Evolutionary conservation across 2,797 vertebrate genomes (phyloP).

Genomic region (Chelmon rostratus): DNA sequence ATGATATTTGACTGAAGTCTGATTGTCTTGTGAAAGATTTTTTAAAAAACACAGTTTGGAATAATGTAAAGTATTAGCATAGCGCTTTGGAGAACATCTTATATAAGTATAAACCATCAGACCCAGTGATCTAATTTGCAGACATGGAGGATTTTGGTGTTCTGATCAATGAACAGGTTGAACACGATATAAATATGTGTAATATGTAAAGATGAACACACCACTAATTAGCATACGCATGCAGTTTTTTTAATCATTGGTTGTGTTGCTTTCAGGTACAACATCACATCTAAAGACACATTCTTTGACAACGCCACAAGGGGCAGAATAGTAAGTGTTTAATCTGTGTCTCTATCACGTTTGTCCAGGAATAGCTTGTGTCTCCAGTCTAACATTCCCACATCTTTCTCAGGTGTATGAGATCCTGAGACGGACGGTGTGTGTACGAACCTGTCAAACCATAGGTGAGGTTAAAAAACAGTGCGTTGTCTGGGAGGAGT

Average conservation of each 20-base stretch:
- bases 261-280: slow-evolving; percentile 87
- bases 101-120: no score
- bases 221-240: background rate
- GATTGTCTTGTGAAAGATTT: no score
- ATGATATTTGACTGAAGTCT: no score
- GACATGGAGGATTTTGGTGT: no score
- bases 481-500: background rate
- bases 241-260: background rate
- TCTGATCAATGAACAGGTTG: no score
- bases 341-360: fast-evolving
- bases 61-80: no score
- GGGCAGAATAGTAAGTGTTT: slow-evolving; percentile 93
- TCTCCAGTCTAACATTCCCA: slow-evolving; percentile 22
- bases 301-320: slow-evolving; percentile 98
- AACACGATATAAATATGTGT: no score
- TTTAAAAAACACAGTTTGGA: no score
- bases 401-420: slow-evolving; percentile 90
- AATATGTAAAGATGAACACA: background rate
- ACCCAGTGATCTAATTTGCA: no score
- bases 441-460: slow-evolving; percentile 89
- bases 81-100: no score
- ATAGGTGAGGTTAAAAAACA: slow-evolving; percentile 87
- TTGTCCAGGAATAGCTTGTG: background rate
- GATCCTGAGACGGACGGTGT: slow-evolving; percentile 94
- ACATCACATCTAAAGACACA: slow-evolving; percentile 94